These are phyloP conservation scores for Andrena chrysosceles DNA, from an alignment of 2,888 invertebrate genomes.

Conservation along the genomic window DNA sequence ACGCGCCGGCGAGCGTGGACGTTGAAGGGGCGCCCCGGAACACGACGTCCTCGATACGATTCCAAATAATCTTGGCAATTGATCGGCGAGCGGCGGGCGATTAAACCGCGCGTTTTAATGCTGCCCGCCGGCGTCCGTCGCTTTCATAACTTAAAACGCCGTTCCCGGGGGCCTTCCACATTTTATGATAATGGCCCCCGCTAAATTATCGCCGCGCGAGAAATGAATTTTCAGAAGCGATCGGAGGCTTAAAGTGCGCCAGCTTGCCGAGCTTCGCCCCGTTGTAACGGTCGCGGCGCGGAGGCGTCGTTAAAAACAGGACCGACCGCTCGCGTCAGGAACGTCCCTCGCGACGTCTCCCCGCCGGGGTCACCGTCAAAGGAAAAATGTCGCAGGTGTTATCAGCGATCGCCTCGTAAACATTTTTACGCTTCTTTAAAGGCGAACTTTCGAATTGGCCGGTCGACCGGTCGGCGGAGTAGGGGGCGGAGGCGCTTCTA, in stretches of 20 bases:
- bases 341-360: conserved; percentile 16
- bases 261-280: conserved; percentile 24
- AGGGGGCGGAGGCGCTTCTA: not conserved
- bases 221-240: conserved; percentile 69
- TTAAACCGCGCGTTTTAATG: conserved; percentile 72
- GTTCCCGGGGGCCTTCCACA: conserved; percentile 59
- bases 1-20: not conserved
- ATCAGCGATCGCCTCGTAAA: conserved; percentile 57
- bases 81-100: conserved; percentile 65
- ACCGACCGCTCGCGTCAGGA: conserved; percentile 32
- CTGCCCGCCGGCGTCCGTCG: conserved; percentile 54
- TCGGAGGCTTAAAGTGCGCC: conserved; percentile 52
- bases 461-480: not conserved
- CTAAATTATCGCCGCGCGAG: conserved; percentile 71
- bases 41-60: conserved; percentile 69
- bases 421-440: conserved; percentile 36
- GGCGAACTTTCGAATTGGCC: conserved; percentile 56
- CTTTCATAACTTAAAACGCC: conserved; percentile 70
- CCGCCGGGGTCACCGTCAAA: conserved; percentile 8
- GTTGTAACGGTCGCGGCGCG: conserved; percentile 35
- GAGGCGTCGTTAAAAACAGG: conserved; percentile 52
- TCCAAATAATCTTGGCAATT: conserved; percentile 74
- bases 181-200: conserved; percentile 69
- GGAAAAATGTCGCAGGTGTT: conserved; percentile 45
- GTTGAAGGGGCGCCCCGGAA: conserved; percentile 10